Evolutionary conservation across 2,888 invertebrate species (phyloP).

Genomic region (Troides oblongomaculatus): DNA sequence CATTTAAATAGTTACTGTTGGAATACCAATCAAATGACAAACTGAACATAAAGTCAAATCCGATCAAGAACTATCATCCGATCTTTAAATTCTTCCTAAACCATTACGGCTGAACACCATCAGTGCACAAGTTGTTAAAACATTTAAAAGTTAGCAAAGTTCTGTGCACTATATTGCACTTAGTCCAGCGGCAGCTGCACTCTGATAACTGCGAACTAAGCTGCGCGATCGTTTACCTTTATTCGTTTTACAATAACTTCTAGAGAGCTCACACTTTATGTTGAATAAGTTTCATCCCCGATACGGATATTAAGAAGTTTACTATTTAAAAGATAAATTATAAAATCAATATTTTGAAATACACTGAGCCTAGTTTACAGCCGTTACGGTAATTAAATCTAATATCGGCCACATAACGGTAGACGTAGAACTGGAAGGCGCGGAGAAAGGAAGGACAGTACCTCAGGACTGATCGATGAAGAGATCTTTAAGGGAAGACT

Average conservation of each 20-base stretch:
- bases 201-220: conserved; percentile 6
- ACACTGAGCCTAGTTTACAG: no score
- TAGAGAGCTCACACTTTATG: not conserved
- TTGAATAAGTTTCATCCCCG: not conserved
- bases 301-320: not conserved
- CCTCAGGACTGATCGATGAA: no score
- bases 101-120: conserved; percentile 24
- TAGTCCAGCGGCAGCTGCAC: conserved; percentile 14
- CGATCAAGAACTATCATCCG: not conserved
- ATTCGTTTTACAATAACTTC: conserved; percentile 8
- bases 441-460: no score
- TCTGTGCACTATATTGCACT: conserved; percentile 17
- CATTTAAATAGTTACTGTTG: no score
- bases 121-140: conserved; percentile 6
- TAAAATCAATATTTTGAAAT: no score
- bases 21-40: no score
- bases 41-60: not conserved
- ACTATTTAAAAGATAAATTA: not conserved
- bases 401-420: no score
- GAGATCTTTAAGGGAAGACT: no score
- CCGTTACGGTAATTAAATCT: no score
- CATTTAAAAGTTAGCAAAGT: conserved; percentile 18
- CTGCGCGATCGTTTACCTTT: conserved; percentile 1
- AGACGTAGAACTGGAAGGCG: no score
- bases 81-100: not conserved